Evolutionary conservation across 2,797 vertebrate species (phyloP).

Genomic region (Syndactyla subalaris): DNA sequence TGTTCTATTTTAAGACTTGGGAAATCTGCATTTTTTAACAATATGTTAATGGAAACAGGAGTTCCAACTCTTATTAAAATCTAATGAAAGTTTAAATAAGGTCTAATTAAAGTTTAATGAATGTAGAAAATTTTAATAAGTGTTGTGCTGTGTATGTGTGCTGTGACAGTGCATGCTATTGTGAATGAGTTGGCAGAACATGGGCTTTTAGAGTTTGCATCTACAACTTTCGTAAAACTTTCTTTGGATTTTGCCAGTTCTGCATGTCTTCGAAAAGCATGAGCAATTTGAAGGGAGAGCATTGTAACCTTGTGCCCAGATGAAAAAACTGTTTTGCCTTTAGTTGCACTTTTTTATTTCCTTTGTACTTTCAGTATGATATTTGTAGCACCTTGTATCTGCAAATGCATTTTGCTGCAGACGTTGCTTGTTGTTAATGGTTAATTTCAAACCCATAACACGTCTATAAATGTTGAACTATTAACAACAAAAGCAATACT

Average conservation of each 20-base stretch:
- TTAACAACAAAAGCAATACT: neutral
- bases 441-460: neutral
- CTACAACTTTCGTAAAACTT: neutral
- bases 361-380: neutral
- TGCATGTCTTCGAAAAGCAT: neutral
- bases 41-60: neutral
- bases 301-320: neutral
- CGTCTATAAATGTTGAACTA: neutral
- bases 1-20: neutral
- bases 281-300: neutral
- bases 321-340: neutral
- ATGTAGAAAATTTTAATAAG: neutral
- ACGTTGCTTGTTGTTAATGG: neutral
- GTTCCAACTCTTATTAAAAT: neutral
- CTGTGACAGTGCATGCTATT: neutral
- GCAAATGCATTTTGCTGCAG: neutral
- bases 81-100: neutral
- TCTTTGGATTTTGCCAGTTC: neutral
- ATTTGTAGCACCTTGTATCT: neutral
- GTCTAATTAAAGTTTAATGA: neutral
- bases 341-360: neutral
- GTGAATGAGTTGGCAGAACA: neutral
- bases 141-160: neutral
- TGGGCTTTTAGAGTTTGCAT: neutral
- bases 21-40: neutral